Percentiles rank a stretch among this genome's conserved stretches.
Evolutionary conservation across 1,140 invertebrate species (phyloP).

Genomic region (Drosophila bifasciata): DNA sequence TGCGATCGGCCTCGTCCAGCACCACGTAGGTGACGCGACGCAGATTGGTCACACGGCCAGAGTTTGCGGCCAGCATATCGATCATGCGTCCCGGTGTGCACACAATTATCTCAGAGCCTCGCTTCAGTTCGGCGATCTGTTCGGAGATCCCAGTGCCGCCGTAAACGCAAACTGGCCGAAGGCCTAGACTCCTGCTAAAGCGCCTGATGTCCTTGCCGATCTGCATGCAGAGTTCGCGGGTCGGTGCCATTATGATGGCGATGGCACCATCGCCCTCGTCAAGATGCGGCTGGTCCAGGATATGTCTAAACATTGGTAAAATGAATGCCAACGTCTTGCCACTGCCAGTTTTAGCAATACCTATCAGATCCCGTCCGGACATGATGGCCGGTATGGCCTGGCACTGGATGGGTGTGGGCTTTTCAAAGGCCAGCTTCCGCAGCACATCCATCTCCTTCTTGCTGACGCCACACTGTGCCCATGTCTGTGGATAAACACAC

Average conservation of each 20-base stretch:
- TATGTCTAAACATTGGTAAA: constrained; percentile 99
- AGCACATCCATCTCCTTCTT: constrained; percentile 98
- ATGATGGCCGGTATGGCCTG: constrained; percentile 99
- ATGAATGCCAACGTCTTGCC: constrained; percentile 99
- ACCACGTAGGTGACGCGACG: constrained; percentile 98
- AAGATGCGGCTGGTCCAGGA: constrained; percentile 96
- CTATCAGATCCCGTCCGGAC: constrained; percentile 98
- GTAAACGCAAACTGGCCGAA: constrained; percentile 98
- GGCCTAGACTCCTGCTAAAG: constrained; percentile 94
- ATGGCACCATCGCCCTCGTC: constrained; percentile 99
- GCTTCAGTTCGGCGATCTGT: constrained; percentile 98
- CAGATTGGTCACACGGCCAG: constrained; percentile 98
- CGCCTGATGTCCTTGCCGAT: constrained; percentile 98
- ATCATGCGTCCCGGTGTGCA: constrained; percentile 99
- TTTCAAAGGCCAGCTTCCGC: constrained; percentile 96
- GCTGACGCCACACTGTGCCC: constrained; percentile 99
- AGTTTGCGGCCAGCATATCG: constrained; percentile 99
- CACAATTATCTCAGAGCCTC: constrained; percentile 99
- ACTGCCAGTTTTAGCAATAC: constrained; percentile 99
- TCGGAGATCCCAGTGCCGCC: constrained; percentile 93
- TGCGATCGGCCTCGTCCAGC: constrained; percentile 99
- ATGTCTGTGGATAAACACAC: constrained; percentile 86
- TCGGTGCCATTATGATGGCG: constrained; percentile 98
- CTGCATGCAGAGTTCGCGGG: constrained; percentile 99
- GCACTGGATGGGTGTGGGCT: constrained; percentile 99